phyloP scores from a whole-genome alignment of 2,888 invertebrate species.

The Sminthurides aquaticus region DNA sequence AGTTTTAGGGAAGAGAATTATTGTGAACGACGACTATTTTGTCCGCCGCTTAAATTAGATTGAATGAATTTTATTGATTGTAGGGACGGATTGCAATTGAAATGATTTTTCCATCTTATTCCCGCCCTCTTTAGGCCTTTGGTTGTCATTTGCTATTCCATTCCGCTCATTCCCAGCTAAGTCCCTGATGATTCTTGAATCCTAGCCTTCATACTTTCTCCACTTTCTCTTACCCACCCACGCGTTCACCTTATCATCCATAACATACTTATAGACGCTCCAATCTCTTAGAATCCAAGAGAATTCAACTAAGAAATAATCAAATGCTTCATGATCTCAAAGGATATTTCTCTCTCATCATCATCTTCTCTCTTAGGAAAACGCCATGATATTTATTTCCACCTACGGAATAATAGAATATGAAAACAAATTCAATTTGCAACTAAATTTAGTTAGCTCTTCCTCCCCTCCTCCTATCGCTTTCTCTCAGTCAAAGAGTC shows the following conservation, averaged over 20 bases:
- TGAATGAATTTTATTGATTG: constrained; percentile 33
- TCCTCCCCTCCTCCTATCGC: not conserved
- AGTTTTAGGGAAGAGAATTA: not conserved
- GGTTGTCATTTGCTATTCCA: constrained; percentile 1
- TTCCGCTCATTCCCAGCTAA: not conserved
- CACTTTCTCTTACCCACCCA: not conserved
- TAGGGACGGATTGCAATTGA: constrained; percentile 25
- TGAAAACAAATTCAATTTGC: constrained; percentile 3
- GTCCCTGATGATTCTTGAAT: not conserved
- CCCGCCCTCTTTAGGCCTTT: constrained; percentile 3
- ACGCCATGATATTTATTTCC: constrained; percentile 4
- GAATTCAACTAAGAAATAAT: constrained; percentile 2
- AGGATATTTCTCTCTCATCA: constrained; percentile 2
- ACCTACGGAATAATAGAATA: not conserved
- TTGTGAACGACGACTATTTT: not conserved
- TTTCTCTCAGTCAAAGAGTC: not conserved
- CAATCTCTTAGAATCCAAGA: too few species aligned
- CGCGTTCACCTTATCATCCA: not conserved
- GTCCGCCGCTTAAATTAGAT: constrained; percentile 21
- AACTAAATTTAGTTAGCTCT: not conserved
- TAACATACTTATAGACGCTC: not conserved
- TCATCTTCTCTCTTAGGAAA: not conserved
- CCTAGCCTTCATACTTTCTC: not conserved
- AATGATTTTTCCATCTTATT: constrained; percentile 20
- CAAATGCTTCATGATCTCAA: constrained; percentile 8